These are phyloP conservation scores for Graptemys geographica DNA, from an alignment of 2,797 vertebrate species.

Conservation along the genomic window DNA sequence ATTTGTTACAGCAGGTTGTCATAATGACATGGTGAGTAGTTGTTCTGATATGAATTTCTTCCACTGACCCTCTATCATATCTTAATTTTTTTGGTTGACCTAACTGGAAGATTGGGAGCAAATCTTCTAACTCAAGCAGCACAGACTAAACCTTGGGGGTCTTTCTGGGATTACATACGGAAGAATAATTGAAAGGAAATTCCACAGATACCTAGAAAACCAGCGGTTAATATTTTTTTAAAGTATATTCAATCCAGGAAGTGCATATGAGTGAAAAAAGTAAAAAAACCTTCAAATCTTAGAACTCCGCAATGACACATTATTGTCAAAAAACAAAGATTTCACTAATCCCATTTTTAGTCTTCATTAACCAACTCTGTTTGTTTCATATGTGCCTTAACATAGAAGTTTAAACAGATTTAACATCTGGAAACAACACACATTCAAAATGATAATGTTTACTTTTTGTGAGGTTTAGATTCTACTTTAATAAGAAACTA, in stretches of 20 bases:
- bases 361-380: neutral
- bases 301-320: neutral
- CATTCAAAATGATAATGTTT: neutral
- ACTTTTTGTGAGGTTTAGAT: neutral
- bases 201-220: constrained; percentile 44
- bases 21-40: constrained; percentile 84
- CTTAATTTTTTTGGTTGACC: constrained; percentile 98
- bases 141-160: constrained; percentile 73
- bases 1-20: constrained; percentile 84
- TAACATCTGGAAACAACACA: neutral
- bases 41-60: constrained; percentile 87
- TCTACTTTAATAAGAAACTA: neutral
- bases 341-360: neutral
- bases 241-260: neutral
- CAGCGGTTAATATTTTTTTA: neutral
- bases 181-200: constrained; percentile 74
- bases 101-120: constrained; percentile 98
- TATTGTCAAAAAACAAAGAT: neutral
- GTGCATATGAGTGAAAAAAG: neutral
- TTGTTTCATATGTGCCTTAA: neutral
- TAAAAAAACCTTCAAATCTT: neutral
- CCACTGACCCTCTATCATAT: constrained; percentile 79
- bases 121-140: constrained; percentile 82
- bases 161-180: constrained; percentile 67
- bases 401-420: constrained; percentile 1